Percentiles rank a stretch among this genome's conserved stretches.
Evolutionary conservation across 2,888 invertebrate genomes (phyloP).

Genomic region (Cataglyphis livida): DNA sequence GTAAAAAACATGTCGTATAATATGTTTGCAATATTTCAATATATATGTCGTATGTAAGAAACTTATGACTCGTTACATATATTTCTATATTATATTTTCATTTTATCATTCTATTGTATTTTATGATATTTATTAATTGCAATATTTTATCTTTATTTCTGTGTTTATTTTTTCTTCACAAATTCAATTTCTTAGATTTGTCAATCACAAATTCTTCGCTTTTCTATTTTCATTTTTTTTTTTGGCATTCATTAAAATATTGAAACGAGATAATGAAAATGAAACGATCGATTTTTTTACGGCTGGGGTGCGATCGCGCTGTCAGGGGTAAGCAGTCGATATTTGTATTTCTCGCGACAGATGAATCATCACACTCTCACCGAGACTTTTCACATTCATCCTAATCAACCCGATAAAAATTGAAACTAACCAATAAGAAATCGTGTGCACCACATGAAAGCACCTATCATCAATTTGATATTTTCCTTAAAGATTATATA

Average conservation of each 20-base stretch:
- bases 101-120: neutral
- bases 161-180: neutral
- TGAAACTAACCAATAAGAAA: neutral
- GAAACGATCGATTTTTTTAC: conserved; percentile 24
- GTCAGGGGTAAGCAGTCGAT: conserved; percentile 13
- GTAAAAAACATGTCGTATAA: neutral
- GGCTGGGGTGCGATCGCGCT: neutral
- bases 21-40: no score
- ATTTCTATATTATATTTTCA: no score
- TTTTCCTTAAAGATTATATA: neutral
- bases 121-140: neutral
- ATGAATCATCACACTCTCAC: conserved; percentile 6
- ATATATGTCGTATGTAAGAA: no score
- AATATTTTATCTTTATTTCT: neutral
- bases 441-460: neutral
- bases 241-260: neutral
- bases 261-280: conserved; percentile 12
- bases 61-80: no score
- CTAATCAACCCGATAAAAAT: neutral
- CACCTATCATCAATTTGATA: neutral
- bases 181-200: neutral
- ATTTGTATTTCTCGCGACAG: conserved; percentile 31
- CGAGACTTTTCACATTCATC: neutral
- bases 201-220: neutral
- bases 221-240: neutral